These are phyloP conservation scores for Monarcha castaneiventris DNA, from an alignment of 2,113 vertebrate species.

Conservation along the genomic window DNA sequence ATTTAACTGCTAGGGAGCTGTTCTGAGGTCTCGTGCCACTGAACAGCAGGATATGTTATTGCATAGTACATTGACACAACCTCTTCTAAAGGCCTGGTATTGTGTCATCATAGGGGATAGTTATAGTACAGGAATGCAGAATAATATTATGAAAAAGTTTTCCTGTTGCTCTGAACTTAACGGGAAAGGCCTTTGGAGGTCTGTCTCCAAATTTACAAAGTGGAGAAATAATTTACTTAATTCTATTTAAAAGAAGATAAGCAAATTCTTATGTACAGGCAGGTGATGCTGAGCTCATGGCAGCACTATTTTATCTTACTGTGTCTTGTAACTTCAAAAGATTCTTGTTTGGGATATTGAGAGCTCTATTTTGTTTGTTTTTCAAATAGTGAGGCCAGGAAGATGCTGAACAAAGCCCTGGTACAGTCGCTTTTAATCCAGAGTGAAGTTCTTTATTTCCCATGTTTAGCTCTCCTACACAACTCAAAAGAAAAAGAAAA, in stretches of 20 bases:
- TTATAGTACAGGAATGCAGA: slow-evolving; percentile 38
- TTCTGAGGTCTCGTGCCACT: background rate
- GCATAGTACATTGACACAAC: background rate
- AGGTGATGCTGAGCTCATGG: background rate
- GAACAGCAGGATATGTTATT: slow-evolving; percentile 48
- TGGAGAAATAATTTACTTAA: background rate
- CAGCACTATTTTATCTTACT: background rate
- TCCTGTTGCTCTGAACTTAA: background rate
- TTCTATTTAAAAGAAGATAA: background rate
- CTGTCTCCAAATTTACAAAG: background rate
- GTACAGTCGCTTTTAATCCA: slow-evolving; percentile 9
- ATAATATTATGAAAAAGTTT: slow-evolving; percentile 40
- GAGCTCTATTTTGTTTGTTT: background rate
- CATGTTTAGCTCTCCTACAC: background rate
- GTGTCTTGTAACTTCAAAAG: background rate
- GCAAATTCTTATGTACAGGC: background rate
- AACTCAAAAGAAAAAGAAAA: background rate
- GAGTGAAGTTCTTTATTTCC: background rate
- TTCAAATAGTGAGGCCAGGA: background rate
- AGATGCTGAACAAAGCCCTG: slow-evolving; percentile 13
- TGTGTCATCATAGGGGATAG: background rate
- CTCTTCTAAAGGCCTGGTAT: background rate
- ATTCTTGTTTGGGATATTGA: background rate
- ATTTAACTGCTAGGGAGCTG: slow-evolving; percentile 3
- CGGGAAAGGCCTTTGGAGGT: background rate